Evolutionary conservation across 1,140 invertebrate species (phyloP).

Genomic region (Drosophila murphyi): DNA sequence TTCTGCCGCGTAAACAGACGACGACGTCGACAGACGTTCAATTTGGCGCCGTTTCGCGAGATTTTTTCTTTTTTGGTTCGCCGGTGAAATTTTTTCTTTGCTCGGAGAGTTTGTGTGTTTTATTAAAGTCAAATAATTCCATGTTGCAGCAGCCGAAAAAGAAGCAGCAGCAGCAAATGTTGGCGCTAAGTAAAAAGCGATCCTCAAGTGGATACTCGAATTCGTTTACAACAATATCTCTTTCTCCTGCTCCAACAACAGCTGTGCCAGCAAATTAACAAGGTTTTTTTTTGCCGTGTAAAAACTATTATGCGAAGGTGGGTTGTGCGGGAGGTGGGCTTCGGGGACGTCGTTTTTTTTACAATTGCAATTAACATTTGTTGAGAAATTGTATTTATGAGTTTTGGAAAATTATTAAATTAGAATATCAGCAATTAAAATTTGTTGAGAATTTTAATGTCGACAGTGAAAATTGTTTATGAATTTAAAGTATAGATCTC

Average conservation of each 20-base stretch:
- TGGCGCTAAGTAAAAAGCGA: constrained; percentile 34
- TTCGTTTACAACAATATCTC: background rate
- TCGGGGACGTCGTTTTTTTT: too few species aligned
- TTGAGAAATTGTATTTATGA: too few species aligned
- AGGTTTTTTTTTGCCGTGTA: constrained; percentile 51
- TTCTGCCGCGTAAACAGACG: constrained; percentile 58
- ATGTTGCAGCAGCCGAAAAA: background rate
- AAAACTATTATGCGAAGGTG: constrained; percentile 77
- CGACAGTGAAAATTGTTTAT: background rate
- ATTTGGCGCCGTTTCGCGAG: constrained; percentile 71
- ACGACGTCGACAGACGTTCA: constrained; percentile 52
- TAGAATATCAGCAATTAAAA: too few species aligned
- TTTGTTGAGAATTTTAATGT: too few species aligned
- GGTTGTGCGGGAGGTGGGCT: constrained; percentile 21
- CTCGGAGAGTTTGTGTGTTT: constrained; percentile 16
- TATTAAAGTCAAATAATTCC: constrained; percentile 11
- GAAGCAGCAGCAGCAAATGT: constrained; percentile 35
- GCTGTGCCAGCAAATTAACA: constrained; percentile 40
- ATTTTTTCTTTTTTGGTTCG: constrained; percentile 54
- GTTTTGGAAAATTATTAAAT: too few species aligned
- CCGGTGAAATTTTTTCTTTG: constrained; percentile 56
- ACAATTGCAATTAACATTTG: too few species aligned
- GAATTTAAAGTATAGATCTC: too few species aligned
- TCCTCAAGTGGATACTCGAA: constrained; percentile 19
- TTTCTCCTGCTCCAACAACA: constrained; percentile 9